Evolutionary conservation across 2,797 vertebrate genomes (phyloP).

Genomic region (Sciurus carolinensis): DNA sequence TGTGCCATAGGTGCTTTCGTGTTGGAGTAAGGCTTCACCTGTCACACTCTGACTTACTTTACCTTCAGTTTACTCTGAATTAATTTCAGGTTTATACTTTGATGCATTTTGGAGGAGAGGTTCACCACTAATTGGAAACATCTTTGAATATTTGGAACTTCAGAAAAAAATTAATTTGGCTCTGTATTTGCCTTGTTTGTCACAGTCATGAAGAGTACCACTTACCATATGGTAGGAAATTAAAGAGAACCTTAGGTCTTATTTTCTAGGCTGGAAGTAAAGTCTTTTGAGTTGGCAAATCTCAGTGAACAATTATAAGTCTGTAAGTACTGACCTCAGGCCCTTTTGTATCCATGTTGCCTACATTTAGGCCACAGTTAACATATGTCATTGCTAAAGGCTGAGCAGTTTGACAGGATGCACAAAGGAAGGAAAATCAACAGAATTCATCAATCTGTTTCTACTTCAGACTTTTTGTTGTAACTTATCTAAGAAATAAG

Average conservation of each 20-base stretch:
- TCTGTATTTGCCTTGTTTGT: constrained; percentile 33
- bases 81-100: background rate
- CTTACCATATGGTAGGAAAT: constrained; percentile 58
- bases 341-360: constrained; percentile 64
- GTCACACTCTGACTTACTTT: background rate
- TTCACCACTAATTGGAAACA: background rate
- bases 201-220: constrained; percentile 14
- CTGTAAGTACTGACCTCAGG: constrained; percentile 45
- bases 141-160: background rate
- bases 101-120: constrained; percentile 4
- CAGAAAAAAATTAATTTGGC: constrained; percentile 18
- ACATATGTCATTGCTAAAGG: constrained; percentile 1
- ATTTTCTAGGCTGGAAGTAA: constrained; percentile 64
- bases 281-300: constrained; percentile 56
- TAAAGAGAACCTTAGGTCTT: constrained; percentile 65
- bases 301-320: constrained; percentile 60
- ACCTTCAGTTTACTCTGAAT: constrained; percentile 10
- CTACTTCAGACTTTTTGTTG: background rate
- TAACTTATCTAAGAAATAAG: constrained; percentile 25
- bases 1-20: constrained; percentile 24
- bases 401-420: background rate
- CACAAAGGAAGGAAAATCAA: constrained; percentile 23
- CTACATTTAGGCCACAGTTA: constrained; percentile 12
- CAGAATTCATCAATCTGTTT: constrained; percentile 11
- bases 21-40: background rate